These are phyloP conservation scores for Leptestheria dahalacensis DNA, from an alignment of 1,140 invertebrate species.

Conservation along the genomic window DNA sequence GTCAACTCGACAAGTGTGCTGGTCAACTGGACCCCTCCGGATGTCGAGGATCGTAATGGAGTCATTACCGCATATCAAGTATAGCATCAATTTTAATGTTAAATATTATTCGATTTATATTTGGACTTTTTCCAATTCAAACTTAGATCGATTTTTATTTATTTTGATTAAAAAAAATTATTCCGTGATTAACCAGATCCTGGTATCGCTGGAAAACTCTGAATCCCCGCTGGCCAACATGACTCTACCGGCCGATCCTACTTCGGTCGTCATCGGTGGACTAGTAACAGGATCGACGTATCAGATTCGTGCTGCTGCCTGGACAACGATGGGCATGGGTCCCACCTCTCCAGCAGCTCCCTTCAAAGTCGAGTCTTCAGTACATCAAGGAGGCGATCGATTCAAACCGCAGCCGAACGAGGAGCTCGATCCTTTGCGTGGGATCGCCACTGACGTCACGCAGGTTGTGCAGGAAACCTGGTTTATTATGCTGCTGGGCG, in stretches of 20 bases:
- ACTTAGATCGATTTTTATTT: too few species aligned
- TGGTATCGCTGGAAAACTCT: neutral
- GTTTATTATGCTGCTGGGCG: slow-evolving; percentile 15
- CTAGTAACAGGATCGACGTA: slow-evolving; percentile 1
- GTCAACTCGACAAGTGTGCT: slow-evolving; percentile 61
- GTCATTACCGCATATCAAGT: slow-evolving; percentile 67
- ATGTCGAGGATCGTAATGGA: slow-evolving; percentile 61
- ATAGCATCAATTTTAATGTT: too few species aligned
- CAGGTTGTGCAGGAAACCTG: slow-evolving; percentile 16
- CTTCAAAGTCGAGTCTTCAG: slow-evolving; percentile 6
- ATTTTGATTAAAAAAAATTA: neutral
- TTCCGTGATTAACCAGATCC: slow-evolving; percentile 11
- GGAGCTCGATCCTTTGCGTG: neutral
- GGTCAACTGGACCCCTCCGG: slow-evolving; percentile 64
- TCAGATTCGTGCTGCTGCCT: slow-evolving; percentile 6
- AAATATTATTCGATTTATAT: too few species aligned
- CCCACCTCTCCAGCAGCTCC: slow-evolving; percentile 4
- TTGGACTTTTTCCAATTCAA: too few species aligned
- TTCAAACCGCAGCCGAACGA: neutral
- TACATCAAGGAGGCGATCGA: neutral
- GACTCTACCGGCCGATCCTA: slow-evolving; percentile 8
- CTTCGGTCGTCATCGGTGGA: slow-evolving; percentile 14
- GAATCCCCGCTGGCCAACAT: slow-evolving; percentile 11
- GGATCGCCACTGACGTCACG: slow-evolving; percentile 11
- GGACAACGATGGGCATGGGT: slow-evolving; percentile 11